phyloP scores from a whole-genome alignment of 2,113 vertebrate genomes.

The Scomber colias region DNA sequence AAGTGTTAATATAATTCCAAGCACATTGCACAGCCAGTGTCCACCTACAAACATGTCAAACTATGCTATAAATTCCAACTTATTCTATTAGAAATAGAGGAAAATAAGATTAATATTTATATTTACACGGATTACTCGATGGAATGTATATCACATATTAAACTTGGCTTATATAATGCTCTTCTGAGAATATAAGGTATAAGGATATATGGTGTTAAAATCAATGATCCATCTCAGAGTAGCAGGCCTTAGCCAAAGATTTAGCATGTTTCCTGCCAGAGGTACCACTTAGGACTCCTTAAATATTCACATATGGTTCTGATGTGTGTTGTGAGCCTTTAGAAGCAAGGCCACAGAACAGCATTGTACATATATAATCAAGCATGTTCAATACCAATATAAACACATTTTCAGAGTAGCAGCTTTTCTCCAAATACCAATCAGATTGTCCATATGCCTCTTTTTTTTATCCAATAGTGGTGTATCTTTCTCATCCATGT shows the following conservation, averaged over 20 bases:
- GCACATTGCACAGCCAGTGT: background rate
- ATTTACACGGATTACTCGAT: background rate
- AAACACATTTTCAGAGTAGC: no score
- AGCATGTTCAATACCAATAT: no score
- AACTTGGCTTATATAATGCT: background rate
- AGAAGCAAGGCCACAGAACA: no score
- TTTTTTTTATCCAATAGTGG: no score
- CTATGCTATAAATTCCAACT: background rate
- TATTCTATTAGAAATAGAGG: background rate
- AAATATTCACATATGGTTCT: conserved; percentile 8
- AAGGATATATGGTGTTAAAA: background rate
- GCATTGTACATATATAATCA: no score
- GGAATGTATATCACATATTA: background rate
- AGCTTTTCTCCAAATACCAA: no score
- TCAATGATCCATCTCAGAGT: background rate
- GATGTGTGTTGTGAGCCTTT: background rate
- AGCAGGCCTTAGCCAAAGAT: no score
- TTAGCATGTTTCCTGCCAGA: no score
- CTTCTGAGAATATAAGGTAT: background rate
- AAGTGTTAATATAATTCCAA: conserved; percentile 1
- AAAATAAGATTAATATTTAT: background rate
- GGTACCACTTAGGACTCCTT: no score
- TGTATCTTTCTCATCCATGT: no score
- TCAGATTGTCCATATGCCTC: no score
- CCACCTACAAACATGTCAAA: background rate